phyloP scores from a whole-genome alignment of 2,888 invertebrate genomes.

The Aplocera efformata region DNA sequence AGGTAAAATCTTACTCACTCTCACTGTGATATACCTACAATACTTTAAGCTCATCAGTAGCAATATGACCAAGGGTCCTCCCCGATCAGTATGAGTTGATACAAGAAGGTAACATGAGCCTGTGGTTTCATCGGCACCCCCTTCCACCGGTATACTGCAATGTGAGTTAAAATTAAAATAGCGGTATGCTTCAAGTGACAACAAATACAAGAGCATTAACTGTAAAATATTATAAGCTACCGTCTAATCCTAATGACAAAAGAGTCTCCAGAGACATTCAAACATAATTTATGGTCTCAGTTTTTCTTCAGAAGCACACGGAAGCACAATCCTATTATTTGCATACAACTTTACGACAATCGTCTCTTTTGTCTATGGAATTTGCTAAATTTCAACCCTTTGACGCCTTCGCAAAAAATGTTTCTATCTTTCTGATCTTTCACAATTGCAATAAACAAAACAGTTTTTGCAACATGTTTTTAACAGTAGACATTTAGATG shows the following conservation, averaged over 20 bases:
- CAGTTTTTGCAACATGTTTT: conserved; percentile 30
- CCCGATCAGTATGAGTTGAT: too few relatives aligned
- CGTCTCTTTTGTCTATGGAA: conserved; percentile 49
- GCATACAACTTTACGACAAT: conserved; percentile 70
- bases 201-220: background rate
- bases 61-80: too few relatives aligned
- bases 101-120: too few relatives aligned
- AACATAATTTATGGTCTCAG: conserved; percentile 43
- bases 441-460: conserved; percentile 31
- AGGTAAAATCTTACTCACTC: too few relatives aligned
- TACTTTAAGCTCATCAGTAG: too few relatives aligned
- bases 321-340: conserved; percentile 78
- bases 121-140: too few relatives aligned
- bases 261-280: conserved; percentile 43
- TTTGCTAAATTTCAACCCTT: conserved; percentile 62
- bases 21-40: too few relatives aligned
- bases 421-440: conserved; percentile 32
- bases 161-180: too few relatives aligned
- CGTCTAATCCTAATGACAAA: conserved; percentile 45
- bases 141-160: too few relatives aligned
- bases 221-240: conserved; percentile 40
- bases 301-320: conserved; percentile 56
- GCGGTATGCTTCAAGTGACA: too few relatives aligned
- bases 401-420: conserved; percentile 55
- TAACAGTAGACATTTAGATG: conserved; percentile 18